Evolutionary conservation across 2,888 invertebrate species (phyloP).

Genomic region (Bugula neritina): DNA sequence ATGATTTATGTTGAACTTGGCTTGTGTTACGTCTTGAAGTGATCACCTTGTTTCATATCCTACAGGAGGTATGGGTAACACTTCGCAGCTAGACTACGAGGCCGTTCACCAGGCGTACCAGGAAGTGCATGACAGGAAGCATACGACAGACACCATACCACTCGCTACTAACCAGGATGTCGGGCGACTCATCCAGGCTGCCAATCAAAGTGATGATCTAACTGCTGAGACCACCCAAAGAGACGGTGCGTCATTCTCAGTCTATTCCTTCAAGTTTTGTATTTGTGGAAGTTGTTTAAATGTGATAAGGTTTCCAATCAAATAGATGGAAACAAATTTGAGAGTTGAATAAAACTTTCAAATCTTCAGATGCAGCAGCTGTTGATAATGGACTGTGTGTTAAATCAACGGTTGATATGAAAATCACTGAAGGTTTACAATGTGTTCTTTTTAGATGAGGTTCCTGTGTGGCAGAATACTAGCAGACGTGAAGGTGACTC

Average conservation of each 20-base stretch:
- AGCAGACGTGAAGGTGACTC: constrained; percentile 19
- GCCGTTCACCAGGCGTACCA: constrained; percentile 12
- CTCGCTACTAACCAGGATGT: neutral
- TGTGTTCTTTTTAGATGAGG: constrained; percentile 16
- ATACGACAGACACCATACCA: neutral
- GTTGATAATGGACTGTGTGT: too few relatives aligned
- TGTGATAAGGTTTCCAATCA: too few relatives aligned
- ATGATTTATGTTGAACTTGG: too few relatives aligned
- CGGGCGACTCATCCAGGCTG: neutral
- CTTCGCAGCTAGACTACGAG: constrained; percentile 21
- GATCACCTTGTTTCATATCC: too few relatives aligned
- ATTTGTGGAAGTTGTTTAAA: too few relatives aligned
- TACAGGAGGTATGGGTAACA: constrained; percentile 22
- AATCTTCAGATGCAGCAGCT: too few relatives aligned
- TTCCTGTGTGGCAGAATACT: constrained; percentile 21
- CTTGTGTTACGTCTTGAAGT: too few relatives aligned
- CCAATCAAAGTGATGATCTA: neutral
- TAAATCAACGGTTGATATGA: too few relatives aligned
- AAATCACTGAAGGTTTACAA: too few relatives aligned
- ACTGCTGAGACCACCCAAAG: neutral
- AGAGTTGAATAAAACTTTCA: too few relatives aligned
- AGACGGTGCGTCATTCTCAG: neutral
- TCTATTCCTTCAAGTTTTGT: too few relatives aligned
- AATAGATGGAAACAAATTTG: too few relatives aligned
- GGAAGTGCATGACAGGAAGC: constrained; percentile 13